Percentiles rank a stretch among this genome's conserved stretches.
Evolutionary conservation across 2,888 invertebrate genomes (phyloP).

Genomic region (Andrena dorsata): DNA sequence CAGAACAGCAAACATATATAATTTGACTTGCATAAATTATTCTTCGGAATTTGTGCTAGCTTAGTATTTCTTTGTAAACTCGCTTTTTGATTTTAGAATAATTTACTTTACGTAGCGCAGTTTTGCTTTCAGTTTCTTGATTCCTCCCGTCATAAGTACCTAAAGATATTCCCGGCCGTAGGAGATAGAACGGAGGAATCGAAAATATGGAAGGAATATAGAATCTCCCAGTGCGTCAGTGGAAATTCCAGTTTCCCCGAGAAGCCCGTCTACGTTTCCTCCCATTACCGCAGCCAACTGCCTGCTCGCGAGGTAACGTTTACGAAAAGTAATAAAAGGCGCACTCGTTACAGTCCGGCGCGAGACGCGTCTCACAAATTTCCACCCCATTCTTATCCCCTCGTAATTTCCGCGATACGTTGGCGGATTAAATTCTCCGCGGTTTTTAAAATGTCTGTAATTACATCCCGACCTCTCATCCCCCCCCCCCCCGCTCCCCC

Average conservation of each 20-base stretch:
- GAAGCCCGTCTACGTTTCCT: background rate
- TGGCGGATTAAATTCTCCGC: background rate
- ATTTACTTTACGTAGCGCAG: too few species aligned
- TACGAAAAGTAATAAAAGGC: background rate
- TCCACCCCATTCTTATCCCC: background rate
- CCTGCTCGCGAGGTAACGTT: background rate
- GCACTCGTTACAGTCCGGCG: background rate
- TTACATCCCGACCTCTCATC: background rate
- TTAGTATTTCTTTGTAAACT: too few species aligned
- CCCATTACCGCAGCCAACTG: background rate
- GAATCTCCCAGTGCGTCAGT: background rate
- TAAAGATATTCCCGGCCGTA: background rate
- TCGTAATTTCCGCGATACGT: background rate
- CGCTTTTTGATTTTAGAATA: too few species aligned
- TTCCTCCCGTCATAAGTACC: too few species aligned
- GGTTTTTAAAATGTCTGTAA: constrained; percentile 5
- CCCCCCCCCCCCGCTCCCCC: background rate
- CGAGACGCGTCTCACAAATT: background rate
- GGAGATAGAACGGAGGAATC: background rate
- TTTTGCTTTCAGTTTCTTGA: too few species aligned
- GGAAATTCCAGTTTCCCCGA: constrained; percentile 11
- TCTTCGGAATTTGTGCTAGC: too few species aligned
- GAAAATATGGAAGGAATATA: background rate
- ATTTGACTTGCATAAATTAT: too few species aligned
- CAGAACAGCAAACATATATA: too few species aligned